These are phyloP conservation scores for Gymnodraco acuticeps DNA, from an alignment of 2,797 vertebrate species.

Conservation along the genomic window DNA sequence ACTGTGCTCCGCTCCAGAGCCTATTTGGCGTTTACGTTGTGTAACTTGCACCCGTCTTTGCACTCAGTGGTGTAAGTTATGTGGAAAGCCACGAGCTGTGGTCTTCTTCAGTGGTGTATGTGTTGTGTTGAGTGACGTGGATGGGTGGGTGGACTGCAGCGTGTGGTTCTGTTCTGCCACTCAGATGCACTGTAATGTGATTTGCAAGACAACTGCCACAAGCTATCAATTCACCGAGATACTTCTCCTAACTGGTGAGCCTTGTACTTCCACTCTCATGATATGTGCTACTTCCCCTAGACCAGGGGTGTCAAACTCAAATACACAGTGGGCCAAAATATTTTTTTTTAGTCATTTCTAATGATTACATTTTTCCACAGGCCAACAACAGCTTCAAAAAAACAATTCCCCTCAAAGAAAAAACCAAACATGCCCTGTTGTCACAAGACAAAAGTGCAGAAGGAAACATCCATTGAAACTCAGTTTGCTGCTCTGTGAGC, in stretches of 20 bases:
- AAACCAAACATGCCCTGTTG: too few species aligned
- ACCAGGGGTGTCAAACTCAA: background rate
- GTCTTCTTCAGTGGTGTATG: slow-evolving; percentile 15
- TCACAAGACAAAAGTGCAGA: too few species aligned
- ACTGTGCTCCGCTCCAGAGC: slow-evolving; percentile 5
- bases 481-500: too few species aligned
- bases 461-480: too few species aligned
- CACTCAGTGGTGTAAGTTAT: slow-evolving; percentile 13
- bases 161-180: slow-evolving; percentile 16
- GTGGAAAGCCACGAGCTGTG: slow-evolving; percentile 58
- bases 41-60: slow-evolving; percentile 22
- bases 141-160: slow-evolving; percentile 33
- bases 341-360: too few species aligned
- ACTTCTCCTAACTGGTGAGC: slow-evolving; percentile 36
- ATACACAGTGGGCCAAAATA: too few species aligned
- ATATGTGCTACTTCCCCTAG: slow-evolving; percentile 22
- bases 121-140: slow-evolving; percentile 26
- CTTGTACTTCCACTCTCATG: slow-evolving; percentile 13
- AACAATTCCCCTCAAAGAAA: too few species aligned
- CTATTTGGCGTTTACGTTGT: slow-evolving; percentile 9
- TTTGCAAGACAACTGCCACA: slow-evolving; percentile 26
- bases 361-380: too few species aligned
- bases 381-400: too few species aligned
- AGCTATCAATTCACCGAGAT: slow-evolving; percentile 15
- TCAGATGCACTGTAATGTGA: slow-evolving; percentile 20